Conservation (phyloP, 2,797 vertebrate genomes). For the Sebastes reedi region DNA sequence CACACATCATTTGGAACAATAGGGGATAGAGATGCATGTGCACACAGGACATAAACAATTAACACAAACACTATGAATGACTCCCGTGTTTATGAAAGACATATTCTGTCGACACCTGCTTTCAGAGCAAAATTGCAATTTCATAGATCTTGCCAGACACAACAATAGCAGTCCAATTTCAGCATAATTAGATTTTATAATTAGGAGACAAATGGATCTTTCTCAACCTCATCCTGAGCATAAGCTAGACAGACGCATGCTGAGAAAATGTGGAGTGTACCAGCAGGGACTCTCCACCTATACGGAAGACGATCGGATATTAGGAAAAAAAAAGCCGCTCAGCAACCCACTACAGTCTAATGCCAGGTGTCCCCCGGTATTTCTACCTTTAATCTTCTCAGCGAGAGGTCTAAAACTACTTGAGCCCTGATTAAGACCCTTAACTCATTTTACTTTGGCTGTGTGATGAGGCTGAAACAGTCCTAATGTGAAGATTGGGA, state of each 20-base stretch:
- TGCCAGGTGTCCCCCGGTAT: conserved; percentile 59
- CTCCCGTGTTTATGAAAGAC: conserved; percentile 4
- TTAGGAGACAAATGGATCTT: conserved; percentile 45
- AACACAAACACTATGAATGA: neutral
- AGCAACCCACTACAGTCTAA: conserved; percentile 34
- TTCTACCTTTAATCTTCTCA: conserved; percentile 69
- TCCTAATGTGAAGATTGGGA: conserved; percentile 17
- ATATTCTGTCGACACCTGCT: conserved; percentile 21
- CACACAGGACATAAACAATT: neutral
- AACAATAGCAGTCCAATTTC: conserved; percentile 45
- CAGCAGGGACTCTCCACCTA: conserved; percentile 41
- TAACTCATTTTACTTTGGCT: conserved; percentile 58
- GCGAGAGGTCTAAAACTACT: conserved; percentile 54
- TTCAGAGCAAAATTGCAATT: conserved; percentile 23
- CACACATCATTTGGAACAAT: neutral
- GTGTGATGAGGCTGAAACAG: conserved; percentile 62
- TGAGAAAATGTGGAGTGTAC: conserved; percentile 42
- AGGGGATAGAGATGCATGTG: neutral
- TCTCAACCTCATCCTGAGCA: conserved; percentile 29
- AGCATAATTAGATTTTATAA: conserved; percentile 63
- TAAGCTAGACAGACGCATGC: conserved; percentile 29
- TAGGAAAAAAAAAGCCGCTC: conserved; percentile 36
- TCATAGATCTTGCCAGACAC: conserved; percentile 4
- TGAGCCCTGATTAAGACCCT: conserved; percentile 68
- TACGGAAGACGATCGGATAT: conserved; percentile 27